phyloP scores from a whole-genome alignment of 2,888 invertebrate species.

The Heliconius ismenius region DNA sequence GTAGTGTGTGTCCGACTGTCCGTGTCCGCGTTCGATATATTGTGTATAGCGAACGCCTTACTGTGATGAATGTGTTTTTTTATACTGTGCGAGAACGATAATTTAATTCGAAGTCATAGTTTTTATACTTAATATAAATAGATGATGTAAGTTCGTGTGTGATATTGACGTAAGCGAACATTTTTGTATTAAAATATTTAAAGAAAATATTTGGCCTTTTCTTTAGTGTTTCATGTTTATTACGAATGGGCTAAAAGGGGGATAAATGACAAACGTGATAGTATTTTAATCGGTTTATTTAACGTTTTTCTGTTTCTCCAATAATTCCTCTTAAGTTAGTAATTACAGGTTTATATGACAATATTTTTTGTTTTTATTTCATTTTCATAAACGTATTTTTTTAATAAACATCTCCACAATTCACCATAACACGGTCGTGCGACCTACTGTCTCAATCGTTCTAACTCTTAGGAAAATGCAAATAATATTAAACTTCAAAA shows the following conservation, averaged over 20 bases:
- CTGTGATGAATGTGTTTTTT: slow-evolving; percentile 75
- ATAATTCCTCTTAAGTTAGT: slow-evolving; percentile 81
- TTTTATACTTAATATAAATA: slow-evolving; percentile 82
- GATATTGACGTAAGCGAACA: slow-evolving; percentile 79
- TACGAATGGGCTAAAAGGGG: background rate
- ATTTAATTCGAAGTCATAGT: slow-evolving; percentile 82
- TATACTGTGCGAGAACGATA: slow-evolving; percentile 75
- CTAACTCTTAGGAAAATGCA: slow-evolving; percentile 82
- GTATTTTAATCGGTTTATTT: slow-evolving; percentile 81
- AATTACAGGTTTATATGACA: slow-evolving; percentile 82
- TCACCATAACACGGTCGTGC: slow-evolving; percentile 80
- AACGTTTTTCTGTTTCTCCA: slow-evolving; percentile 80
- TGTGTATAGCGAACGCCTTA: slow-evolving; percentile 73
- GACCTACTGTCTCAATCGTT: slow-evolving; percentile 81
- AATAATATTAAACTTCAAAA: slow-evolving; percentile 79
- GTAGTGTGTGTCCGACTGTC: slow-evolving; percentile 67
- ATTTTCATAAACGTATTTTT: slow-evolving; percentile 81
- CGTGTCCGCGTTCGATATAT: slow-evolving; percentile 69
- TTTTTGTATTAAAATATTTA: slow-evolving; percentile 79
- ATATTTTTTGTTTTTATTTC: slow-evolving; percentile 81
- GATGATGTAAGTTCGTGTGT: slow-evolving; percentile 82
- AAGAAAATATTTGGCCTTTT: slow-evolving; percentile 49
- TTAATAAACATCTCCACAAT: slow-evolving; percentile 80
- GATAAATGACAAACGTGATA: slow-evolving; percentile 59
- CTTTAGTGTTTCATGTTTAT: background rate